These are phyloP conservation scores for Oxyteleia sp. DNA, from an alignment of 2,888 invertebrate genomes.

Conservation along the genomic window DNA sequence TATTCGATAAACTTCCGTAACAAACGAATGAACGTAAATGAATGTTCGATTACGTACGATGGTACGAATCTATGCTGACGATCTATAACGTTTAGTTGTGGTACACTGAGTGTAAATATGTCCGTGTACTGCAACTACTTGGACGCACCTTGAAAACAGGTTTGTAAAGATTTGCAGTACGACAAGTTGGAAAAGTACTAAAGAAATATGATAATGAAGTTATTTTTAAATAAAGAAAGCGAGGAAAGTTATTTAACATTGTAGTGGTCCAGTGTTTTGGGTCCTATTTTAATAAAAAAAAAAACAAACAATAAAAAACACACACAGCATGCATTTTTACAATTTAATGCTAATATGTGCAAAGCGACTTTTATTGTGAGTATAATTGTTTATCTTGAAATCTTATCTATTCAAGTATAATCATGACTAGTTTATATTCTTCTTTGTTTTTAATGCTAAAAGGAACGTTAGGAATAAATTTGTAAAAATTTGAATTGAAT, in stretches of 20 bases:
- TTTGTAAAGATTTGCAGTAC: slow-evolving; percentile 46
- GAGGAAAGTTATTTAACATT: slow-evolving; percentile 17
- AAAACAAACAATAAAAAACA: no score
- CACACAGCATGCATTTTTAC: no score
- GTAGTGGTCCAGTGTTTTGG: background rate
- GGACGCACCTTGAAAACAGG: slow-evolving; percentile 66
- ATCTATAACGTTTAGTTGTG: slow-evolving; percentile 56
- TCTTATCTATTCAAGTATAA: no score
- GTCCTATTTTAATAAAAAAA: no score
- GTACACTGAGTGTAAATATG: slow-evolving; percentile 53
- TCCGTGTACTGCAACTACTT: slow-evolving; percentile 36
- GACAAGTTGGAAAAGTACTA: slow-evolving; percentile 48
- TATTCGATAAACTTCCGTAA: slow-evolving; percentile 26
- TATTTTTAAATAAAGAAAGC: slow-evolving; percentile 37
- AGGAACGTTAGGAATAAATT: no score
- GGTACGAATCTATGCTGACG: slow-evolving; percentile 45
- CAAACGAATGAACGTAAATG: slow-evolving; percentile 16
- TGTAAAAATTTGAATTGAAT: no score
- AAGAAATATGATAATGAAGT: slow-evolving; percentile 43
- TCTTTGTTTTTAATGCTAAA: no score
- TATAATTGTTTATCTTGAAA: no score
- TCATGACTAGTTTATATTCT: no score
- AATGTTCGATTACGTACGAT: slow-evolving; percentile 40
- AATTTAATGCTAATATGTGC: no score
- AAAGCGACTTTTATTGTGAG: no score